These are phyloP conservation scores for Pandion haliaetus DNA, from an alignment of 2,113 vertebrate genomes.

Conservation along the genomic window DNA sequence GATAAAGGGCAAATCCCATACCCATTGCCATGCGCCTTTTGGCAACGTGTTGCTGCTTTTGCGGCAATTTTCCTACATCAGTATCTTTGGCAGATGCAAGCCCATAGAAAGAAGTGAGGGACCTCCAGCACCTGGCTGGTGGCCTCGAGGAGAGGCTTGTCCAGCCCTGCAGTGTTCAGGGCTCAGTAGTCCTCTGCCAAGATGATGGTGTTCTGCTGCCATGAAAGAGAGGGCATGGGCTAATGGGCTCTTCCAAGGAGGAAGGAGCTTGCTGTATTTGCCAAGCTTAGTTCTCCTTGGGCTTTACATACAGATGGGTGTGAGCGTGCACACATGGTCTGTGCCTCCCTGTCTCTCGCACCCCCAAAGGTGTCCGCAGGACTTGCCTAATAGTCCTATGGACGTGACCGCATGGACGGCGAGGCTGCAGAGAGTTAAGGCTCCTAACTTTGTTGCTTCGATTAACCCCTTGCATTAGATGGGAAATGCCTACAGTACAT, in stretches of 20 bases:
- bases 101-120: background rate
- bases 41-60: background rate
- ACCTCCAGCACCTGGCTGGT: rapidly evolving
- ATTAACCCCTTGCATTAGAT: background rate
- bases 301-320: background rate
- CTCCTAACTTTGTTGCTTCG: background rate
- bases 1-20: background rate
- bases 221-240: background rate
- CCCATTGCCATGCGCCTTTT: background rate
- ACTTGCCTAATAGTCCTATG: background rate
- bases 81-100: background rate
- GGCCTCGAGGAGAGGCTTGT: background rate
- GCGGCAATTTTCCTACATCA: background rate
- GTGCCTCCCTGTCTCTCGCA: background rate
- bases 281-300: background rate
- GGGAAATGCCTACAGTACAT: background rate
- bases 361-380: background rate
- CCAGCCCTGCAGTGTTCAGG: background rate
- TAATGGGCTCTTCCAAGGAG: rapidly evolving
- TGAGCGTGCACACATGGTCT: background rate
- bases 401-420: background rate
- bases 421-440: background rate
- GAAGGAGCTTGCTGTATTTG: background rate
- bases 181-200: background rate
- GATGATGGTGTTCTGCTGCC: background rate